Conservation (phyloP, 2,888 invertebrate species). For the Cephus nigrinus region DNA sequence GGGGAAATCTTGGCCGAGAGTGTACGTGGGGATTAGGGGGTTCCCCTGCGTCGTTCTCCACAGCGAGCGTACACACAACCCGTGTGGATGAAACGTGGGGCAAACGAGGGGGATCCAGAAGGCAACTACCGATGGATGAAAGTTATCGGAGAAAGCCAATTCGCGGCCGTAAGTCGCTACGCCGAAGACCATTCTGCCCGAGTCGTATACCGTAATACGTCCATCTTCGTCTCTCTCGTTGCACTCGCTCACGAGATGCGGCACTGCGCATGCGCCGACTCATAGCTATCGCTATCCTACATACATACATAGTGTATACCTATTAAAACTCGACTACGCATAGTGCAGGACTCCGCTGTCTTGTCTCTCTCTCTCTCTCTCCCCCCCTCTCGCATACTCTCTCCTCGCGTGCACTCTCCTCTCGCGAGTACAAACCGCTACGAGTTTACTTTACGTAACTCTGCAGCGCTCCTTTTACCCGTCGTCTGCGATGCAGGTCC, state of each 20-base stretch:
- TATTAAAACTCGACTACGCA: no score
- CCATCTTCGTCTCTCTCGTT: constrained; percentile 10
- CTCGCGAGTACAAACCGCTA: constrained; percentile 21
- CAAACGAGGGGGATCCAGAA: constrained; percentile 6
- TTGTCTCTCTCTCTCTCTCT: neutral
- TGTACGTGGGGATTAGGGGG: constrained; percentile 23
- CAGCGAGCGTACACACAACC: constrained; percentile 9
- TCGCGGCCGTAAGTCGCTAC: constrained; percentile 48
- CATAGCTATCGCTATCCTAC: neutral
- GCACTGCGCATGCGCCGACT: neutral
- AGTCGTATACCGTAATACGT: constrained; percentile 4
- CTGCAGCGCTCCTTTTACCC: constrained; percentile 44
- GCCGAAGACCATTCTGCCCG: neutral
- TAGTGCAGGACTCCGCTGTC: no score
- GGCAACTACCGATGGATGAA: constrained; percentile 51
- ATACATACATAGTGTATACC: no score
- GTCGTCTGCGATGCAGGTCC: constrained; percentile 32
- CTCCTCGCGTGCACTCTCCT: constrained; percentile 19
- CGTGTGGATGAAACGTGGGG: neutral
- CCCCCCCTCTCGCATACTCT: neutral
- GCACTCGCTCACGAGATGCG: neutral
- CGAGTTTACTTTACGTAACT: constrained; percentile 48
- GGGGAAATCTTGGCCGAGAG: constrained; percentile 16
- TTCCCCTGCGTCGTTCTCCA: neutral
- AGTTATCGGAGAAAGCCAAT: constrained; percentile 66